Conservation (phyloP, 2,797 vertebrate genomes). For the Alcedo atthis region DNA sequence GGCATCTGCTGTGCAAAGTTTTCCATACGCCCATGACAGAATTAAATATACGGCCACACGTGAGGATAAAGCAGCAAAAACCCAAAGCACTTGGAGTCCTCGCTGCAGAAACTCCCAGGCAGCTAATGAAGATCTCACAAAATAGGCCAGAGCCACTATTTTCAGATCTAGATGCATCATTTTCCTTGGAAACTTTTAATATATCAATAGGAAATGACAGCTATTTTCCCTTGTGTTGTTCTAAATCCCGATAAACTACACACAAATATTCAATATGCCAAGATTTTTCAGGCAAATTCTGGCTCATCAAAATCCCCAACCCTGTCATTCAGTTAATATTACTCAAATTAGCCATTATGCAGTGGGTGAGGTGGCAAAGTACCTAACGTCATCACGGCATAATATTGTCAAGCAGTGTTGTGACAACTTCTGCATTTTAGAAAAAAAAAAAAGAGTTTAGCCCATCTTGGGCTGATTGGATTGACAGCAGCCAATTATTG, state of each 20-base stretch:
- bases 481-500: constrained; percentile 63
- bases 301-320: constrained; percentile 28
- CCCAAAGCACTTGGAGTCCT: neutral
- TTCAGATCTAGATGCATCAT: constrained; percentile 41
- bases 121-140: constrained; percentile 39
- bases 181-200: constrained; percentile 53
- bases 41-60: constrained; percentile 38
- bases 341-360: constrained; percentile 40
- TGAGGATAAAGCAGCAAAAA: constrained; percentile 21
- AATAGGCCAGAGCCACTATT: constrained; percentile 55
- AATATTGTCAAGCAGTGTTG: constrained; percentile 55
- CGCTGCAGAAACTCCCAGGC: neutral
- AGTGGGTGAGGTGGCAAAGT: constrained; percentile 59
- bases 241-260: neutral
- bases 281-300: constrained; percentile 27
- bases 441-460: constrained; percentile 44
- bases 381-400: constrained; percentile 60
- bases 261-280: constrained; percentile 25
- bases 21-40: constrained; percentile 37
- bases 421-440: constrained; percentile 48
- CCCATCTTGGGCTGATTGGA: constrained; percentile 43
- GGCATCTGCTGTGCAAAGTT: constrained; percentile 42
- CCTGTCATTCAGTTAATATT: constrained; percentile 37
- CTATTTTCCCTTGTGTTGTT: constrained; percentile 27
- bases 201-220: constrained; percentile 41